phyloP scores from a whole-genome alignment of 2,113 vertebrate genomes.

The Etia nguti region DNA sequence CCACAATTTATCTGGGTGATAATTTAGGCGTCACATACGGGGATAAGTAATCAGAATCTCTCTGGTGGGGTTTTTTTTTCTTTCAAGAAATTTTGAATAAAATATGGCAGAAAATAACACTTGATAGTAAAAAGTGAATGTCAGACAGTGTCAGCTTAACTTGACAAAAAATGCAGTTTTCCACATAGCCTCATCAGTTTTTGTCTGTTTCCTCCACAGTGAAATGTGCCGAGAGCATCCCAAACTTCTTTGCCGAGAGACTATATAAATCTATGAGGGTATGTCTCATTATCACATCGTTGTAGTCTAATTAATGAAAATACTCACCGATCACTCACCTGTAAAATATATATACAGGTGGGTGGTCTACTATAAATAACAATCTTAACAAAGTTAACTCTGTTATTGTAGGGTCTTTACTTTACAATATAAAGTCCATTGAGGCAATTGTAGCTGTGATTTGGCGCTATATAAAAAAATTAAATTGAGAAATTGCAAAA shows the following conservation, averaged over 20 bases:
- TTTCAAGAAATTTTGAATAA: not conserved
- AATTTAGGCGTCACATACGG: not conserved
- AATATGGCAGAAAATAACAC: not conserved
- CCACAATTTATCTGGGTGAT: not conserved
- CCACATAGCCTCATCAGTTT: not conserved
- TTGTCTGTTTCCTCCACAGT: conserved; percentile 67
- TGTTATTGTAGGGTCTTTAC: not conserved
- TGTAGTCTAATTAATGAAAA: not conserved
- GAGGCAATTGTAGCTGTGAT: not conserved
- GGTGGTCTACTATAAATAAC: not conserved
- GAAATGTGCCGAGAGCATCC: conserved; percentile 83
- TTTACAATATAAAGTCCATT: not conserved
- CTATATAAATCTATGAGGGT: conserved; percentile 90
- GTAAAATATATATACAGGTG: not conserved
- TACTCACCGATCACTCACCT: not conserved
- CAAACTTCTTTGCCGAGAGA: conserved; percentile 85
- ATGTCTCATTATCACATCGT: not conserved
- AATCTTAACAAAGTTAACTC: not conserved
- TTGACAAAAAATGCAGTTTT: not conserved
- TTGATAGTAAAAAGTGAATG: not conserved
- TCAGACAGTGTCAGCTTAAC: not conserved
- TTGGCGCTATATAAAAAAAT: too few relatives aligned
- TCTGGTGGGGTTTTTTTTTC: not conserved
- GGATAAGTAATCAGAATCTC: not conserved
- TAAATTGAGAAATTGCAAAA: not conserved